Base-by-base conservation (phyloP, 1,140 invertebrate genomes). In the Brachionus koreanus region DNA sequence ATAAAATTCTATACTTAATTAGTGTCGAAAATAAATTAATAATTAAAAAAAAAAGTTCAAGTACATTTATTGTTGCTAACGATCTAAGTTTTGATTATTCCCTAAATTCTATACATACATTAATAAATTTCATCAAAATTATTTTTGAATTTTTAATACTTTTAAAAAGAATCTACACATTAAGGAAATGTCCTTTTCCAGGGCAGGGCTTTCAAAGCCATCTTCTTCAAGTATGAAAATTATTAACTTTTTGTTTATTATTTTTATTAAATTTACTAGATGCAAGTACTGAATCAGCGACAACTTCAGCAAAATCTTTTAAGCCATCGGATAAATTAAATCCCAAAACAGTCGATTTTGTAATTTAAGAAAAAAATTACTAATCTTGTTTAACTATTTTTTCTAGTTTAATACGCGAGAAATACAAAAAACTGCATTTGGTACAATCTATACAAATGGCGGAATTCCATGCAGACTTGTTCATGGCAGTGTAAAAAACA, bases 401-500 rank as follows among this genome's bases (percentile, higher is more conserved):
- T 76, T 29, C 10, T 42, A 83, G 83, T 83, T 83, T 75, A 81
- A 69, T 19, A 72, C 39, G 0, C 12, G 49, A 16, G 65, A 83
- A 23, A 83, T 86, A 79, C 84, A 84, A 77, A 85, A 85, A 83
- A 85, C 87, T 23, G 84, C 86, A 29, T 88, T 88, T 86, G 86
- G 86, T 69, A 83, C 85, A 65, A 85, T 87, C 37, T 88, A 87
- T 84, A 79, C 83, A 10, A 87, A 85, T 84, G 87, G 87, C 57
- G 86, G 87, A 61, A 84, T 87, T 25, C 87, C 87, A 12, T 87
- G 87, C 84, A 86, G 87, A 83, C 84, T 88, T n/a, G 83, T 86
- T 3, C 88, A 88, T 85, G 88, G 88, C 13, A 88, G 87, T 83
- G 87, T 88, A 7, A 88, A 88, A 82, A 87, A 88, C 83, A 88